Conservation (phyloP, 2,113 vertebrate genomes). For the Ellobius talpinus region DNA sequence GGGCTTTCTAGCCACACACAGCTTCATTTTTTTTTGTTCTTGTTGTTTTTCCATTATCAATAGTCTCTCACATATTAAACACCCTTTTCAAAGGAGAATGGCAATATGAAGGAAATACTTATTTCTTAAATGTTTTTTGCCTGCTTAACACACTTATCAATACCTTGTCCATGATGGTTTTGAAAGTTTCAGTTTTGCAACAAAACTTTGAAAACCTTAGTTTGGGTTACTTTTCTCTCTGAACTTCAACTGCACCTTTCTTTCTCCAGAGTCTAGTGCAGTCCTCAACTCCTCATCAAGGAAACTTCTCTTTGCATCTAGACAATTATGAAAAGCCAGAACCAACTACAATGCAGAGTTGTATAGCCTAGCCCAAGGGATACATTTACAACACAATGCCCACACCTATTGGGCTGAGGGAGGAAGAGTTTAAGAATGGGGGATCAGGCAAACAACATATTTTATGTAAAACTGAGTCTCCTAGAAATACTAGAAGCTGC, state of each 20-base stretch:
- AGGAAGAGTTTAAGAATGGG: neutral
- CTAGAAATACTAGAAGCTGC: neutral
- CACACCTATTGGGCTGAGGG: neutral
- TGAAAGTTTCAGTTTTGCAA: neutral
- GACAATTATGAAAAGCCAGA: neutral
- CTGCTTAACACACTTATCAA: neutral
- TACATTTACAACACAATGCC: neutral
- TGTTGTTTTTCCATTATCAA: neutral
- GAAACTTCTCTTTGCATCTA: neutral
- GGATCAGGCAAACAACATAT: neutral
- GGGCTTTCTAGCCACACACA: neutral
- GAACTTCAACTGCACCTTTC: neutral
- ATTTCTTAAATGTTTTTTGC: neutral
- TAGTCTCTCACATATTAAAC: neutral
- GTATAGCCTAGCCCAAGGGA: neutral
- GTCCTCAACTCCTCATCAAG: neutral
- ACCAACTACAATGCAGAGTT: neutral
- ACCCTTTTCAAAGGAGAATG: neutral
- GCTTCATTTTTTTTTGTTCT: neutral
- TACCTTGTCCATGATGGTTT: neutral
- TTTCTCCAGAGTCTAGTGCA: neutral
- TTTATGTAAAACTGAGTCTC: neutral
- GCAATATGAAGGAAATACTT: neutral
- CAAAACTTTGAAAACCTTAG: neutral
- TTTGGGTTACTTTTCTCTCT: neutral